These are phyloP conservation scores for Theristicus caerulescens DNA, from an alignment of 2,113 vertebrate genomes.

Conservation along the genomic window DNA sequence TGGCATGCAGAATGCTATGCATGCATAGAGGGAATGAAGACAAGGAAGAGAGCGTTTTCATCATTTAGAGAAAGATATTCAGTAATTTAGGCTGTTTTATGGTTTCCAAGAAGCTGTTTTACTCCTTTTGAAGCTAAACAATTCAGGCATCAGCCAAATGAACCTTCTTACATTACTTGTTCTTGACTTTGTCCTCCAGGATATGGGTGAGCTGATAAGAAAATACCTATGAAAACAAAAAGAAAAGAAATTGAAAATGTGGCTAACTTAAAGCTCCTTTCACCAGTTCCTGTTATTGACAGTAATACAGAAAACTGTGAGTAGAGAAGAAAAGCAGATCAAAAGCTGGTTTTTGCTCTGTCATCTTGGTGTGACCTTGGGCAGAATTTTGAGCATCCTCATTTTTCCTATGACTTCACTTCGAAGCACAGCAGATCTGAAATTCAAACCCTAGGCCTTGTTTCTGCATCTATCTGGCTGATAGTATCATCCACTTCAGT, in stretches of 20 bases:
- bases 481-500: not conserved
- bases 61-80: not conserved
- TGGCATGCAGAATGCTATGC: not conserved
- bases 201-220: constrained; percentile 91
- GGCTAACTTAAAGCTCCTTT: not conserved
- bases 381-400: not conserved
- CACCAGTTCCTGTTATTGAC: not conserved
- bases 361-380: not conserved
- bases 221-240: constrained; percentile 82
- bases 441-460: not conserved
- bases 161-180: constrained; percentile 86
- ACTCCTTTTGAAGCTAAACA: not conserved
- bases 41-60: not conserved
- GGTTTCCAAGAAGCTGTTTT: not conserved
- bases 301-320: not conserved
- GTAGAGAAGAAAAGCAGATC: not conserved
- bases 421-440: not conserved
- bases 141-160: not conserved
- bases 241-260: not conserved
- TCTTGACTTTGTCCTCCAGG: constrained; percentile 87
- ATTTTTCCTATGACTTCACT: not conserved
- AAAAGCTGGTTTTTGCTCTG: not conserved
- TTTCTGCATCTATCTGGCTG: not conserved
- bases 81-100: not conserved
- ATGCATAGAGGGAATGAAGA: not conserved